These are phyloP conservation scores for Drosophila ficusphila DNA, from an alignment of 1,140 invertebrate genomes.

Conservation along the genomic window DNA sequence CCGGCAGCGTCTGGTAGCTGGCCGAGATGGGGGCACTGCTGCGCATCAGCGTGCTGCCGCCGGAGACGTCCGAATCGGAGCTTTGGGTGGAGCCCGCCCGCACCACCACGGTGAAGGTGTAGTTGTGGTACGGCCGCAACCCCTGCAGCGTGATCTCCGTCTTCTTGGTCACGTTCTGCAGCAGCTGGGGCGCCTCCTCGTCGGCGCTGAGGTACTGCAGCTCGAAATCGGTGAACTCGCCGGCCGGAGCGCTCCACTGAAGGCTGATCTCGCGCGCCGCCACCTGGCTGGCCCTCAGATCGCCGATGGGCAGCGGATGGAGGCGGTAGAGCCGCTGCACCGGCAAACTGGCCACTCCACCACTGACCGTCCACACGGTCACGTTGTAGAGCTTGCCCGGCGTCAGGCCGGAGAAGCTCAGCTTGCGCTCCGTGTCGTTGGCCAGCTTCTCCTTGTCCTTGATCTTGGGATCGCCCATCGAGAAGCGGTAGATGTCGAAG, in stretches of 20 bases:
- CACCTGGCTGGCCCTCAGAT: slow-evolving; percentile 90
- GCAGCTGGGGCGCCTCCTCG: slow-evolving; percentile 85
- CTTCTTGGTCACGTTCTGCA: slow-evolving; percentile 89
- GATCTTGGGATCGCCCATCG: slow-evolving; percentile 89
- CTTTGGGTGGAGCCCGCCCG: slow-evolving; percentile 88
- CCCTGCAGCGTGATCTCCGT: slow-evolving; percentile 89
- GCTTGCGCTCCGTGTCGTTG: slow-evolving; percentile 91
- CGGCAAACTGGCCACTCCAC: slow-evolving; percentile 92
- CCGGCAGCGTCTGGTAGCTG: slow-evolving; percentile 92
- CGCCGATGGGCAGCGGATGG: slow-evolving; percentile 92
- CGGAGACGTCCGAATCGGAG: slow-evolving; percentile 5
- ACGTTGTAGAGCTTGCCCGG: slow-evolving; percentile 95
- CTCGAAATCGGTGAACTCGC: slow-evolving; percentile 94
- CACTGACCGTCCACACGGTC: slow-evolving; percentile 96
- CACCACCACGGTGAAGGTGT: slow-evolving; percentile 95
- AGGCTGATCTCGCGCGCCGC: slow-evolving; percentile 92
- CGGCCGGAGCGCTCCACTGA: slow-evolving; percentile 91
- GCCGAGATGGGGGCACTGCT: slow-evolving; percentile 91
- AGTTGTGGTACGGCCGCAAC: slow-evolving; percentile 93
- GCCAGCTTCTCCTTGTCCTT: slow-evolving; percentile 90
- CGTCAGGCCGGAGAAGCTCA: slow-evolving; percentile 91
- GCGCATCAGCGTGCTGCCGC: slow-evolving; percentile 87
- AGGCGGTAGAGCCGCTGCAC: slow-evolving; percentile 92
- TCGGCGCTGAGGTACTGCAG: slow-evolving; percentile 92
- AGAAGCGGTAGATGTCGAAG: slow-evolving; percentile 94